Evolutionary conservation across 2,797 vertebrate species (phyloP), one percentile per base, ranked within the genome.

Genomic region (Parotocinclus haroldoi): DNA sequence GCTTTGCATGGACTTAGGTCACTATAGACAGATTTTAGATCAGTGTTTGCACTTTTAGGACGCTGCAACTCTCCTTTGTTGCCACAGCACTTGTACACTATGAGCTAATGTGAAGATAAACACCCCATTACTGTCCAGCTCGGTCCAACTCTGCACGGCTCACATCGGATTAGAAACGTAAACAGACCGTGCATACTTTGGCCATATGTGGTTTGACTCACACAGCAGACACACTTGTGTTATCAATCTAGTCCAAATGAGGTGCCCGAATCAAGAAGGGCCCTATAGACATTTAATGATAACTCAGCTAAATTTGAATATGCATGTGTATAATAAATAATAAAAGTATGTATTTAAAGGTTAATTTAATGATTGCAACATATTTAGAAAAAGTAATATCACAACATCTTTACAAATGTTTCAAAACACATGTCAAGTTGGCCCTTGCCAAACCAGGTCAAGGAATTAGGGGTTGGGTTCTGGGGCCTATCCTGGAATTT

Each of bases 91-190:
- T 54, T 83, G 82, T 45, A 10, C 19, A 61, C 36, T 62, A 81
- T 86, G 85, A 87, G 81, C 79, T 87, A 87, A 89, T 67, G 79
- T 83, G 38, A 65, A 78, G 75, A 78, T 76, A 81, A 80, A 83
- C 74, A 76, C 70, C 66, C 69, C 74, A 71, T 77, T 58, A 69
- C 68, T 64, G 61, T 51, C 58, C 51, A 66, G 14, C 38, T 27
- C 8, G 42, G 44, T 36, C n/a, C 44, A 27, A 49, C 50, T 40
- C 17, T 54, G 7, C 52, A 48, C 9, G 46, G 40, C 13, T 16
- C n/a, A 39, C 58, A 51, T 52, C 39, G 44, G 38, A 62, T 36
- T 42, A 76, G 73, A 61, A 76, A 52, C 13, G 57, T 44, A 58
- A 56, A 71, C 72, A 71, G 69, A 55, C 58, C 57, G 40, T 36